Base-by-base conservation (phyloP, 1,140 invertebrate genomes). In the Thaumatotibia leucotreta region DNA sequence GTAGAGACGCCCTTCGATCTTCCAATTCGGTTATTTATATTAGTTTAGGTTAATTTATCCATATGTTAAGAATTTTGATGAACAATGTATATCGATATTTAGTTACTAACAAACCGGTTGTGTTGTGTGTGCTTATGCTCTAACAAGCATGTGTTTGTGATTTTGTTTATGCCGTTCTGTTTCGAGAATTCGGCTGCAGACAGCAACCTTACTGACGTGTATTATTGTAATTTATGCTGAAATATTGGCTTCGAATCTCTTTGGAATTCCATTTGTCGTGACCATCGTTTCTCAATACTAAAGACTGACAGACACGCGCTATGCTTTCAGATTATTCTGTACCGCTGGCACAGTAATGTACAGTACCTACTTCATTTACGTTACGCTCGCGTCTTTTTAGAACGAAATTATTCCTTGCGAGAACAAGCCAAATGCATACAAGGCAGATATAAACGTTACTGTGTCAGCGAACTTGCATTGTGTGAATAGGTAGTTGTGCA, bases 131-230 rank as follows among this genome's bases (percentile, higher is more conserved):
- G 84, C 87, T 89, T 88, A 86, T 76, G 82, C 76, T 82, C 84
- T 89, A 91, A 89, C 86, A 88, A 83, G 85, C 85, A 89, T 91
- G 88, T 85, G 88, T 90, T 89, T 90, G 82, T 82, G 83, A 80
- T 80, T 87, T 82, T 67, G 69, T 84, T 80, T 83, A 64, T 68
- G 67, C 33, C 78, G 73, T 70, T 72, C 54, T 67, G 73, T 76
- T 79, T 69, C 75, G 61, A 17, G 23, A 2, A 50, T 52, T 61
- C 49, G 10, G 67, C 27, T 14, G 61, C 61, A 61, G 67, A 62
- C 67, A 66, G 67, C 62, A 74, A 78, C 79, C 72, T 75, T 68
- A 72, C 45, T 73, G 66, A 76, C 74, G 69, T 74, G 64, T 78
- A 70, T 79, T 80, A 69, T 75, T 84, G 78, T 91, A 87, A 89